Evolutionary conservation across 1,140 invertebrate genomes (phyloP).

Genomic region (Hycleus cichorii): DNA sequence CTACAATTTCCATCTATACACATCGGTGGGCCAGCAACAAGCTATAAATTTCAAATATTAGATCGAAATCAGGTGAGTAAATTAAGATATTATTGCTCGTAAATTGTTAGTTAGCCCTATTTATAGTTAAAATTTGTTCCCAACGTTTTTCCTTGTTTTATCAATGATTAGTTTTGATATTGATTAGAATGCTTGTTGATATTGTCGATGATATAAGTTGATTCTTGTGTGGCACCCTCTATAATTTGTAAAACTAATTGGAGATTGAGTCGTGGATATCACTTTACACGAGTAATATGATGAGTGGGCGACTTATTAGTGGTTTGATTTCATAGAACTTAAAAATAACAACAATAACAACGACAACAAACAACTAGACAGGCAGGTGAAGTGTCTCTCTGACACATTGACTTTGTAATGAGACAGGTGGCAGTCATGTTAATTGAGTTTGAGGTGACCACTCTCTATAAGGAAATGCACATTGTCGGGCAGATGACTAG

Average conservation of each 20-base stretch:
- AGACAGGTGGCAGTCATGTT: slow-evolving; percentile 28
- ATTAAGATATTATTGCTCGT: no score
- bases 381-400: slow-evolving; percentile 28
- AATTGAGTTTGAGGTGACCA: slow-evolving; percentile 26
- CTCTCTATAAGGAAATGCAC: slow-evolving; percentile 30
- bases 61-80: no score
- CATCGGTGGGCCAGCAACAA: no score
- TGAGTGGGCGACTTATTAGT: slow-evolving; percentile 10
- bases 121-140: no score
- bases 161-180: no score
- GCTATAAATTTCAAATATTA: no score
- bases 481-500: slow-evolving; percentile 30
- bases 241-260: slow-evolving; percentile 9
- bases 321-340: not conserved
- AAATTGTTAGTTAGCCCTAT: no score
- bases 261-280: not conserved
- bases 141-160: no score
- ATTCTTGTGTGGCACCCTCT: not conserved
- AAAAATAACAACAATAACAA: no score
- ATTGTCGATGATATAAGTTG: no score
- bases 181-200: no score
- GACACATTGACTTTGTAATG: slow-evolving; percentile 31
- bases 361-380: slow-evolving; percentile 5
- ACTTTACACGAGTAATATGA: slow-evolving; percentile 4
- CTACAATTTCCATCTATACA: no score